These are phyloP conservation scores for Falco concolor DNA, from an alignment of 2,797 vertebrate species.

Conservation along the genomic window DNA sequence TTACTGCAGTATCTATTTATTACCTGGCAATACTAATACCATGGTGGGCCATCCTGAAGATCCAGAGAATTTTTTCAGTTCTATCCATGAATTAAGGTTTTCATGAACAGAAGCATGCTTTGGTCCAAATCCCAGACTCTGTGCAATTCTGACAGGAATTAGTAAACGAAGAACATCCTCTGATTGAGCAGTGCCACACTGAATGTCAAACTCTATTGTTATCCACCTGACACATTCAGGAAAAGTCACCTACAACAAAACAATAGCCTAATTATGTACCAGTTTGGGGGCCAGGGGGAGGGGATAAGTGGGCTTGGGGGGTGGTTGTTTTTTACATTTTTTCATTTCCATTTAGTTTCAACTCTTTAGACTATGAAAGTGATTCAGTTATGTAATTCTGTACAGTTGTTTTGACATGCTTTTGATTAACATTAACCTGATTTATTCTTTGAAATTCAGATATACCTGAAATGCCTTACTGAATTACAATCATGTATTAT, in stretches of 20 bases:
- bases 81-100: constrained; percentile 96
- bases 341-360: neutral
- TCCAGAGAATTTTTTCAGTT: constrained; percentile 95
- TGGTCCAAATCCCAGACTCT: constrained; percentile 85
- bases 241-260: constrained; percentile 85
- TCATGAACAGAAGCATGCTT: constrained; percentile 88
- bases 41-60: constrained; percentile 92
- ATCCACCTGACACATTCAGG: constrained; percentile 98
- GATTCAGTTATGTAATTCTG: neutral
- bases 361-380: neutral
- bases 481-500: neutral
- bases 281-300: neutral
- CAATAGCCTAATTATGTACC: neutral
- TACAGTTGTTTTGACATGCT: neutral
- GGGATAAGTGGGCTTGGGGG: no score
- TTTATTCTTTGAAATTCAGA: neutral
- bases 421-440: neutral
- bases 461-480: neutral
- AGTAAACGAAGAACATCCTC: constrained; percentile 94
- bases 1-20: neutral
- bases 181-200: constrained; percentile 96
- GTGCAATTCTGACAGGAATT: constrained; percentile 88
- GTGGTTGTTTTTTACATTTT: neutral
- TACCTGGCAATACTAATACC: constrained; percentile 93
- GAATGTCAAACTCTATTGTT: constrained; percentile 93